Base-by-base conservation (phyloP, 1,140 invertebrate genomes). In the Zaprionus kolodkinae region DNA sequence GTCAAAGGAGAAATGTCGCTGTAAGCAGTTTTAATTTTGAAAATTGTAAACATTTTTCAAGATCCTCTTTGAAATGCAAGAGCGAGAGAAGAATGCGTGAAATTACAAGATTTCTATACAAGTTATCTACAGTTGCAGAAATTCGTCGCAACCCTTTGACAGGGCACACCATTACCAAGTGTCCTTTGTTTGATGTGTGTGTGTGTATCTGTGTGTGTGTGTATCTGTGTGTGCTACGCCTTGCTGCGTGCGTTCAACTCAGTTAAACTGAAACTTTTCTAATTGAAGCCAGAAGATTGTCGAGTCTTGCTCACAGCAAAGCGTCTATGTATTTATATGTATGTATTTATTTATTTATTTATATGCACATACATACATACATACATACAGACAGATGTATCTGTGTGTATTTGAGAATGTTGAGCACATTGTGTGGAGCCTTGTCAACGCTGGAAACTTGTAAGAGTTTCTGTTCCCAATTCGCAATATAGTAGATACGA, bases 261-360 rank as follows among this genome's bases (percentile, higher is more conserved):
- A 61, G 57, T 72, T 76, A 50, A 56, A 36, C 12, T 61, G 66
- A 66, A 87, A 86, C 72, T 86, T 86, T 86, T 87, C 60, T 88
- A 86, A 86, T 86, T 86, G 83, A 71, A 76, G 76, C 76, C 70
- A 72, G 72, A 70, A 79, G 79, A 87, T 64, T 83, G 72, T 87
- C 59, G 33, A 81, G 75, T 50, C 56, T 63, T 35, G 21, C 36
- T 17, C 62, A 75, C 52, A 70, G 71, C 15, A 63, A 55, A 15
- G n/a, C n/a, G n/a, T 27, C 33, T 13, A 11, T 62, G n/a, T 27
- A 40, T 15, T 35, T 38, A 36, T 56, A 45, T 54, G 13, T 35
- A 52, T 61, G 1, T 21, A 48, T 11, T 2, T 21, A 65, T 54
- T 64, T 65, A 79, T 60, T 63, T 66, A 72, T 25, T 30, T 40